Evolutionary conservation across 2,797 vertebrate genomes (phyloP).

Genomic region (Phoebastria nigripes): DNA sequence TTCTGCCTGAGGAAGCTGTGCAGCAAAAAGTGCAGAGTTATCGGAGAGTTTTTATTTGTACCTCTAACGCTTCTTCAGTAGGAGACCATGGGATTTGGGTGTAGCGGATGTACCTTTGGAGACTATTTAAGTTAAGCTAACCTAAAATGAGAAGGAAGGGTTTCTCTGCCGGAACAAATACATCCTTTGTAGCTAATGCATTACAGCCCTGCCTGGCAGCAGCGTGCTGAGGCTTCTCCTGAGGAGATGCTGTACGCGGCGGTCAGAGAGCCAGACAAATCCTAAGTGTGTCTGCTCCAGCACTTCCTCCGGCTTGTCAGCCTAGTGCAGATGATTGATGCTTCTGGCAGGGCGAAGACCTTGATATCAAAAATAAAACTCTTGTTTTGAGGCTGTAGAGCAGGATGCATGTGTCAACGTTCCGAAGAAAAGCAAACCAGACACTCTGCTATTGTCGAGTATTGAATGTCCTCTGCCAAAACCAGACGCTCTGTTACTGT

Average conservation of each 20-base stretch:
- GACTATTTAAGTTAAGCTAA: not conserved
- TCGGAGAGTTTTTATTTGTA: not conserved
- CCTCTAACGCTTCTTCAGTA: not conserved
- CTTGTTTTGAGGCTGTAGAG: not conserved
- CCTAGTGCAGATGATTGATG: not conserved
- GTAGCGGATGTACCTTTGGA: not conserved
- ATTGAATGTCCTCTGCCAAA: not conserved
- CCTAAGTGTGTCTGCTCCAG: not conserved
- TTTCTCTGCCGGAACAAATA: not conserved
- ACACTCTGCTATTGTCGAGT: rapidly evolving
- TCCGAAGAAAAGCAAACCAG: not conserved
- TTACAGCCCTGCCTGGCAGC: not conserved
- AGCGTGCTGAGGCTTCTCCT: not conserved
- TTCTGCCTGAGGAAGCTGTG: not conserved
- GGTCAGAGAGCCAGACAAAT: too few species aligned
- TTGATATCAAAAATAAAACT: not conserved
- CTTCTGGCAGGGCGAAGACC: not conserved
- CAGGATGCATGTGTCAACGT: not conserved
- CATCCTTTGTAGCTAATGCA: not conserved
- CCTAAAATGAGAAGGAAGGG: not conserved
- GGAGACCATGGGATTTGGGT: not conserved
- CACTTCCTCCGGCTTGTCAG: not conserved
- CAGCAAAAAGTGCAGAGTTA: rapidly evolving
- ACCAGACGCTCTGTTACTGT: rapidly evolving
- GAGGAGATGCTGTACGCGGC: rapidly evolving